Evolutionary conservation across 2,113 vertebrate species (phyloP).

Genomic region (Xiphias gladius): DNA sequence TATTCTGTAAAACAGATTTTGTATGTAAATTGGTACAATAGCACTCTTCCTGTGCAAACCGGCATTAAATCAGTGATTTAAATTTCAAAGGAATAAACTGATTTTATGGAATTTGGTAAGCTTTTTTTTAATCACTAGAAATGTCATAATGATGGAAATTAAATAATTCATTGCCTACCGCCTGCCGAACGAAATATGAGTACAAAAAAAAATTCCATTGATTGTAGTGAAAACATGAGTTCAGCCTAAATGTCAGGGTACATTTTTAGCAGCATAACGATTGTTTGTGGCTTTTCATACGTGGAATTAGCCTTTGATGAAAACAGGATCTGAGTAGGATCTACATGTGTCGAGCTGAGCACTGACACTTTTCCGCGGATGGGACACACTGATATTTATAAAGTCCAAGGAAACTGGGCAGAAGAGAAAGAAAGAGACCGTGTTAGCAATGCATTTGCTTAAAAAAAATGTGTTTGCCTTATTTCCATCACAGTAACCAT

Average conservation of each 20-base stretch:
- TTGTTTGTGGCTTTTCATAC: neutral
- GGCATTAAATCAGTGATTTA: neutral
- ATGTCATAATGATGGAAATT: neutral
- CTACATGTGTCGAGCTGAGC: neutral
- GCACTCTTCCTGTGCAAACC: neutral
- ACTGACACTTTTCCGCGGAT: constrained; percentile 4
- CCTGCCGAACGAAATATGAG: neutral
- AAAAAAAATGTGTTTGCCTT: constrained; percentile 11
- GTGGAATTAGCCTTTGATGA: neutral
- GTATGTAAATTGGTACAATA: no score
- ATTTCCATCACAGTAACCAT: constrained; percentile 6
- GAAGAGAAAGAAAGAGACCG: neutral
- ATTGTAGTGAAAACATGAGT: neutral
- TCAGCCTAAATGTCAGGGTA: no score
- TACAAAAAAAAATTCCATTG: neutral
- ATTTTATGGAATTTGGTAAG: no score
- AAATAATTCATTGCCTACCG: neutral
- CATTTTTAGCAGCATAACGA: neutral
- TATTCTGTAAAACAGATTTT: no score
- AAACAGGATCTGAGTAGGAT: neutral
- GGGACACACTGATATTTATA: constrained; percentile 2
- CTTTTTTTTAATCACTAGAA: no score
- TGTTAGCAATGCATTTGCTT: constrained; percentile 28
- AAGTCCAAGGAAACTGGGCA: constrained; percentile 2
- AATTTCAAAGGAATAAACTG: neutral